Evolutionary conservation across 2,797 vertebrate species (phyloP).

Genomic region (Pygocentrus nattereri): DNA sequence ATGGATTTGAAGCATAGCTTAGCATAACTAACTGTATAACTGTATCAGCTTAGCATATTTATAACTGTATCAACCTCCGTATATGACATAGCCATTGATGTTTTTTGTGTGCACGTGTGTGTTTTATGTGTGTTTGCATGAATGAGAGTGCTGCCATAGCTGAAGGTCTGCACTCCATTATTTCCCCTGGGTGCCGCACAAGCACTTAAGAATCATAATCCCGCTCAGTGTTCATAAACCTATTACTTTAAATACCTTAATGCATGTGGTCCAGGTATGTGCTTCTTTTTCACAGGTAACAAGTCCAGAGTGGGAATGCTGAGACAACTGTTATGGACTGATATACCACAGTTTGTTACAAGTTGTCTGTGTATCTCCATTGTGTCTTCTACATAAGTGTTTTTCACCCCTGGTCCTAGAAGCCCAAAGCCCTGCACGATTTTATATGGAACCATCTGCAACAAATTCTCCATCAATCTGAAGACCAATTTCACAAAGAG

Average conservation of each 20-base stretch:
- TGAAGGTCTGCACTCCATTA: conserved; percentile 50
- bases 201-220: conserved; percentile 52
- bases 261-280: conserved; percentile 31
- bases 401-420: no score
- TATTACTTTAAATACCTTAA: conserved; percentile 52
- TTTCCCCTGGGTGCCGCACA: conserved; percentile 53
- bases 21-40: no score
- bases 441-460: no score
- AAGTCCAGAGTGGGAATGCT: conserved; percentile 35
- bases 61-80: conserved; percentile 63
- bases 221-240: conserved; percentile 36
- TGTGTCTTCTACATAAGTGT: neutral
- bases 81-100: conserved; percentile 26
- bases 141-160: conserved; percentile 20
- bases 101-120: neutral
- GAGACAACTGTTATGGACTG: neutral
- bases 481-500: no score
- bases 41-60: conserved; percentile 32
- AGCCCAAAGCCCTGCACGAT: no score
- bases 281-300: conserved; percentile 39
- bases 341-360: neutral
- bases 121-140: conserved; percentile 23
- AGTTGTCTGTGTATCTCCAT: neutral
- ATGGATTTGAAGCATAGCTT: no score
- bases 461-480: no score